Conservation (phyloP, 2,797 vertebrate species). For the Spinus olivaceus region DNA sequence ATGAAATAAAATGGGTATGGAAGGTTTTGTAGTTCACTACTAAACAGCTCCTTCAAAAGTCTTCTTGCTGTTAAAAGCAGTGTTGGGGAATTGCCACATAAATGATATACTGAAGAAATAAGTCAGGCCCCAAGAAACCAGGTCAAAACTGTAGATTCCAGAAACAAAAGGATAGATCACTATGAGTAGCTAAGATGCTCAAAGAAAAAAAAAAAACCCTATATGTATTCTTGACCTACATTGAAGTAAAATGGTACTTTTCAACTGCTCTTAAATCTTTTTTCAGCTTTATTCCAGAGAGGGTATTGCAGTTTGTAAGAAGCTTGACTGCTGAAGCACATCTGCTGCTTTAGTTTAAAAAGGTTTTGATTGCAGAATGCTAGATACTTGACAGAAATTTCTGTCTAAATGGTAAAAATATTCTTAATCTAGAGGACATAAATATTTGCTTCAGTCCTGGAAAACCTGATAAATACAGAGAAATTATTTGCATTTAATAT, state of each 20-base stretch:
- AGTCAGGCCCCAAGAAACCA: neutral
- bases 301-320: neutral
- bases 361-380: neutral
- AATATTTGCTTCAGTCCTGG: neutral
- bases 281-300: neutral
- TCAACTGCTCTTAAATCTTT: neutral
- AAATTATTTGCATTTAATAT: neutral
- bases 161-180: neutral
- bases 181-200: neutral
- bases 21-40: neutral
- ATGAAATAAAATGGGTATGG: neutral
- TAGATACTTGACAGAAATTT: neutral
- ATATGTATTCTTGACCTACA: conserved; percentile 31
- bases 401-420: neutral
- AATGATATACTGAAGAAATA: neutral
- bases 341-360: conserved; percentile 21
- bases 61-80: neutral
- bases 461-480: neutral
- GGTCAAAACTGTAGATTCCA: neutral
- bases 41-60: neutral
- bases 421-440: neutral
- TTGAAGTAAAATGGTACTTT: neutral
- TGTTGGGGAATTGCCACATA: neutral
- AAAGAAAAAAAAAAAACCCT: neutral
- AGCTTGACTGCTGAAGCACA: neutral